Percentiles rank a stretch among this genome's conserved stretches.
Conservation (phyloP, 2,797 vertebrate species). For the Aplochiton taeniatus region DNA sequence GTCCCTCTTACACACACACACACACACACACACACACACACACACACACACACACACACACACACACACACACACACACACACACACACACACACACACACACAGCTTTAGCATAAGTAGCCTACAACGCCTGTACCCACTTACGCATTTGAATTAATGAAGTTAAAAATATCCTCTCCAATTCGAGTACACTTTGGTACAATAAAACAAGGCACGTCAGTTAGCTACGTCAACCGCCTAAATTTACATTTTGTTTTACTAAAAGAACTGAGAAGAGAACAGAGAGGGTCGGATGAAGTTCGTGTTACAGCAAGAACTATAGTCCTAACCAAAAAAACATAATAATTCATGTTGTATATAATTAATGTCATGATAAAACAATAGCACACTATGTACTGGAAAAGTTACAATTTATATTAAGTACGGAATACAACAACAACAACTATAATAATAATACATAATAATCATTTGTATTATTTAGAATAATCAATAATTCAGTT, state of each 20-base stretch:
- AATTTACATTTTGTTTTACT: background rate
- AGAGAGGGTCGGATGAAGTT: too few relatives aligned
- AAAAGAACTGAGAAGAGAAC: too few relatives aligned
- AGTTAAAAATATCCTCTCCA: slow-evolving; percentile 62
- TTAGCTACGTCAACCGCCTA: slow-evolving; percentile 15
- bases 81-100: slow-evolving; percentile 12
- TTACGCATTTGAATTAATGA: slow-evolving; percentile 61
- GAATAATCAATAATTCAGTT: slow-evolving; percentile 3
- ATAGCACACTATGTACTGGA: background rate
- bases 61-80: slow-evolving; percentile 29
- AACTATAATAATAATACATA: slow-evolving; percentile 3
- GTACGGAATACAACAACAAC: slow-evolving; percentile 2
- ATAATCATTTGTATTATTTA: background rate
- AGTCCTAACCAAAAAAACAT: too few relatives aligned
- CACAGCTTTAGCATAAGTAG: slow-evolving; percentile 40
- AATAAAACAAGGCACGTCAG: slow-evolving; percentile 8
- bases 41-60: slow-evolving; percentile 37
- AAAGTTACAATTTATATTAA: background rate
- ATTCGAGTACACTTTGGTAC: slow-evolving; percentile 35
- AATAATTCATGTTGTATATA: too few relatives aligned
- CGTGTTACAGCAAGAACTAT: too few relatives aligned
- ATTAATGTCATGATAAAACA: background rate
- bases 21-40: slow-evolving; percentile 39
- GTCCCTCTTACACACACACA: slow-evolving; percentile 25
- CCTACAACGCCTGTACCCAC: slow-evolving; percentile 43